Evolutionary conservation across 2,113 vertebrate genomes (phyloP).

Genomic region (Pteruthius melanotis): DNA sequence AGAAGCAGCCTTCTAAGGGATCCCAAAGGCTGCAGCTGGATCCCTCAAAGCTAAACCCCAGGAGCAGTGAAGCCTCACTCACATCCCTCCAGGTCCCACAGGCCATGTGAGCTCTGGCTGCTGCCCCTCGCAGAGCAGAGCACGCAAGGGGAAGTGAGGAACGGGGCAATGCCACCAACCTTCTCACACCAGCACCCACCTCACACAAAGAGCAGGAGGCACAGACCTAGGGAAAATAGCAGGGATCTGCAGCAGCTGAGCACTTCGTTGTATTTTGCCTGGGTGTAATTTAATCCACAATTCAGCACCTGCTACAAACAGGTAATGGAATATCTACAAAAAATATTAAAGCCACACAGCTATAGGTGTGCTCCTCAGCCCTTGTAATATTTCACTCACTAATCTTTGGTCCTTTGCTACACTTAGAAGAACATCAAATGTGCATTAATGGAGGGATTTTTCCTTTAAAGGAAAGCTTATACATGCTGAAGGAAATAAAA

Average conservation of each 20-base stretch:
- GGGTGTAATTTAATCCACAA: not conserved
- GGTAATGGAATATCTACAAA: not conserved
- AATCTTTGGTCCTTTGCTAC: not conserved
- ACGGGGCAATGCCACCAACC: accelerated
- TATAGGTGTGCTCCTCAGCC: not conserved
- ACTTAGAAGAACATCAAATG: not conserved
- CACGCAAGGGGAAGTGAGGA: accelerated
- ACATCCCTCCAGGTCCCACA: accelerated
- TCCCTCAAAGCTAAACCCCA: accelerated
- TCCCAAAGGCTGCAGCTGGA: not conserved
- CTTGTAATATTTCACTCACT: not conserved
- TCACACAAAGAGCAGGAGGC: not conserved
- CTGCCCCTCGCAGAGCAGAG: accelerated
- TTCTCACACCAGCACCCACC: accelerated
- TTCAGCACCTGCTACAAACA: not conserved
- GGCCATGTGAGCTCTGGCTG: not conserved
- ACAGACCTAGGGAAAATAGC: not conserved
- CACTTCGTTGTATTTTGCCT: not conserved
- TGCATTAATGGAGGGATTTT: not conserved
- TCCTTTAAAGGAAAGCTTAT: not conserved
- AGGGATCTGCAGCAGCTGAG: not conserved
- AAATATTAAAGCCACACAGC: not conserved
- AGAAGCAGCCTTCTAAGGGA: not conserved
- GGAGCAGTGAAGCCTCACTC: accelerated
- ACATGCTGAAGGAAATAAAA: not conserved